Base-by-base conservation (phyloP, 1,140 invertebrate genomes). In the Archegozetes longisetosus region DNA sequence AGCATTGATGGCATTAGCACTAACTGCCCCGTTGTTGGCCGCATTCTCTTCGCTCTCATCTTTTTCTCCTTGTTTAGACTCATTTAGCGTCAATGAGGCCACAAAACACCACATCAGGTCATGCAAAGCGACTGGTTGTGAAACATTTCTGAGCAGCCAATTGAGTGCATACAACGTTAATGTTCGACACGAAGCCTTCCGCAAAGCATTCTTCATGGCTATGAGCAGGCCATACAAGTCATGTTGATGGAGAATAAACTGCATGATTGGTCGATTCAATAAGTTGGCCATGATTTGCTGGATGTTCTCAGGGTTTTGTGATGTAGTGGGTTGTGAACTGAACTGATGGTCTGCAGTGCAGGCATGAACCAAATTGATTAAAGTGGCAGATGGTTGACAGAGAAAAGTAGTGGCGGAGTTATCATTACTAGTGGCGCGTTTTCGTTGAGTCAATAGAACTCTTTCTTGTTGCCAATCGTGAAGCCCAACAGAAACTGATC, bases 51-150 rank as follows among this genome's bases (percentile, higher is more conserved):
- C 50, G 23, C 6, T 28, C 22, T 28, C 50, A 4, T 52, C 50
- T 52, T 52, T 52, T 6, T 52, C 14, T n/a, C n/a, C 6, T 14
- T 6, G 4, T 25, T 28, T 28, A 27, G 17, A 13, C n/a, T 58
- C 57, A n/a, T 46, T 51, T 3, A 32, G 17, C 14, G 78, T 80
- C 23, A 90, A 72, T 9, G 80, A 74, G 20, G 75, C 80, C 1
- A 88, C 84, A 67, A 95, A 92, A 85, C 88, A 94, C 92, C 91
- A 96, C 61, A 96, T 79, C 0, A 96, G 75, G 71, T 96, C 92
- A 68, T 96, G 92, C 9, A 95, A 75, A 70, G 85, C 87, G 6
- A 83, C 82, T 4, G 89, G 84, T 70, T 93, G 87, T 0, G 88
- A 92, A 1, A 95, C 88, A 61, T 83, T 88, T 62, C 88, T 79